Evolutionary conservation across 2,888 invertebrate species (phyloP), one percentile per base, ranked within the genome.

Genomic region (Frankliniella intonsa): DNA sequence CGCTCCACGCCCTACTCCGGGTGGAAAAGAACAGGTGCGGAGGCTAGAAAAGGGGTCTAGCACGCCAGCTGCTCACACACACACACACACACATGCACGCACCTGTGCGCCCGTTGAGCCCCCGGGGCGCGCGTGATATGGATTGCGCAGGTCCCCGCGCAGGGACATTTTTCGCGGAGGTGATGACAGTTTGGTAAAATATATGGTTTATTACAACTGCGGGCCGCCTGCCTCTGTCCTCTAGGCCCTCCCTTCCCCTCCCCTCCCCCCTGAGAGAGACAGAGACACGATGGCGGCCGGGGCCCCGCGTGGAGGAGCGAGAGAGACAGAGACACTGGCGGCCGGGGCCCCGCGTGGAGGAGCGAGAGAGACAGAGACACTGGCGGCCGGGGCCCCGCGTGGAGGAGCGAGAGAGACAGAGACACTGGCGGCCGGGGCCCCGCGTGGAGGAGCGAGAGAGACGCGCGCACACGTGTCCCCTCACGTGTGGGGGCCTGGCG

Each of bases 121-220:
- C 55, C 55, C 55, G 9, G 19, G 69, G 25, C n/a, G 22, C 22
- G 22, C 22, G 22, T 25, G 22, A 76, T 22, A 76, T 76, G 69
- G 69, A 76, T 76, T 76, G 69, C 69, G 25, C 22, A 25, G 69
- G 25, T 25, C 69, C 10, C 69, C 69, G 69, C 12, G 22, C 22
- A 22, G 69, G 69, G 69, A 76, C 69, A 76, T 76, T 76, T 76
- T 76, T 76, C 25, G 69, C 69, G 69, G 69, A 12, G 11, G 25
- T 76, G 69, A 76, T 76, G 69, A 76, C 69, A 76, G 69, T 76
- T 22, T 22, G 69, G 69, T 76, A 76, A 76, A 76, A 76, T 76
- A 76, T 76, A 76, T 76, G 69, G 69, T 76, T 76, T 76, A 76
- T 76, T 76, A 76, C 69, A 25, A 76, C 22, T 76, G 22, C 25